These are phyloP conservation scores for Spatulosminthurus flaviceps DNA, from an alignment of 2,888 invertebrate genomes.

Conservation along the genomic window DNA sequence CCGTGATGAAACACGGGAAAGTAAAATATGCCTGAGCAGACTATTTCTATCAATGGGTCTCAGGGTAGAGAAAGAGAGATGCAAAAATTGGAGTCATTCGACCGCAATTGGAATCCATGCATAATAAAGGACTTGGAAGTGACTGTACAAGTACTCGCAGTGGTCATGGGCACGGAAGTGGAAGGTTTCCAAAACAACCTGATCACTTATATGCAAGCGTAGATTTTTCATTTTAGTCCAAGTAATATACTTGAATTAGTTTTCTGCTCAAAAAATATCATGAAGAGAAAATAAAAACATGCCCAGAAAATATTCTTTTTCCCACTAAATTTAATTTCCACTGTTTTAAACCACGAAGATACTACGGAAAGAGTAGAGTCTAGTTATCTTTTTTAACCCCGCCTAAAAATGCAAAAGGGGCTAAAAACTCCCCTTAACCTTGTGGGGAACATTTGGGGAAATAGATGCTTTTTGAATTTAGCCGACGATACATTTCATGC, in stretches of 20 bases:
- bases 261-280: slow-evolving; percentile 18
- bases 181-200: neutral
- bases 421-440: no score
- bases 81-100: slow-evolving; percentile 18
- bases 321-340: slow-evolving; percentile 34
- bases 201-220: neutral
- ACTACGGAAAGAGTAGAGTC: neutral
- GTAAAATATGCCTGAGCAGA: neutral
- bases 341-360: slow-evolving; percentile 34
- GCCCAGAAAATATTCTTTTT: neutral
- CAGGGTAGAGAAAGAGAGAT: neutral
- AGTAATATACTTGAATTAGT: slow-evolving; percentile 2
- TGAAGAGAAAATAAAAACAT: neutral
- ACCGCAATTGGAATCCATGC: neutral
- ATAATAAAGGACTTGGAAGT: slow-evolving; percentile 18
- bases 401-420: neutral
- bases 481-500: no score
- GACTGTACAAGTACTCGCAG: neutral
- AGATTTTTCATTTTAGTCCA: neutral
- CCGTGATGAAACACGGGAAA: neutral
- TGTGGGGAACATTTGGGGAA: no score
- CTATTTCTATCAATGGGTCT: neutral
- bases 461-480: no score
- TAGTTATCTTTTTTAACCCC: no score
- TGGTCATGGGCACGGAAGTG: slow-evolving; percentile 35